Evolutionary conservation across 1,140 invertebrate genomes (phyloP).

Genomic region (Drosophila pseudoananassae): DNA sequence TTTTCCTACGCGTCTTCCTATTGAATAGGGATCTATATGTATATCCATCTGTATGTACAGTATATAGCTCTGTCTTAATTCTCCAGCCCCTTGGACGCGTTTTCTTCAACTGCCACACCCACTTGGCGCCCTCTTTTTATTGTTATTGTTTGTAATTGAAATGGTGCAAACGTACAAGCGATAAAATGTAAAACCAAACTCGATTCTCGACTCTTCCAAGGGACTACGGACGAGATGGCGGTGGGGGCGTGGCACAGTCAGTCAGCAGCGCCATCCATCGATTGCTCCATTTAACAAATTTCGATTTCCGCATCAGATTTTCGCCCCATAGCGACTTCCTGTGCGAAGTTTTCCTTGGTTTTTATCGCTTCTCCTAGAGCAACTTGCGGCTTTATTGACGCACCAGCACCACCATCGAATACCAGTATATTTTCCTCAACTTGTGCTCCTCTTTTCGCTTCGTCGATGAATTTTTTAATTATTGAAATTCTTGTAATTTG

Average conservation of each 20-base stretch:
- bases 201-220: constrained; percentile 22
- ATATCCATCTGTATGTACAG: neutral
- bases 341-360: constrained; percentile 61
- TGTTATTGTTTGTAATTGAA: constrained; percentile 83
- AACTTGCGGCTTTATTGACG: constrained; percentile 51
- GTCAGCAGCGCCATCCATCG: constrained; percentile 64
- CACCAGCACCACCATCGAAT: constrained; percentile 9
- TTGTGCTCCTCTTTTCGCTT: constrained; percentile 7
- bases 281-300: constrained; percentile 83
- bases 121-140: constrained; percentile 59
- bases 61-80: constrained; percentile 31
- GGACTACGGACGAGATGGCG: neutral
- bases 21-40: neutral
- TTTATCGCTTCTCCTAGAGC: constrained; percentile 63
- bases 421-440: neutral
- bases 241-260: constrained; percentile 27
- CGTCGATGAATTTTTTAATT: constrained; percentile 69
- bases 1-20: neutral
- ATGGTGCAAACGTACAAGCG: constrained; percentile 81
- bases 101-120: constrained; percentile 52
- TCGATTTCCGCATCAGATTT: constrained; percentile 81
- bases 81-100: constrained; percentile 18
- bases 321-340: constrained; percentile 67
- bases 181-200: constrained; percentile 79
- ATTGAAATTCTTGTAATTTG: constrained; percentile 55